Percentiles rank a stretch among this genome's conserved stretches.
Evolutionary conservation across 2,113 vertebrate species (phyloP).

Genomic region (Trinectes maculatus): DNA sequence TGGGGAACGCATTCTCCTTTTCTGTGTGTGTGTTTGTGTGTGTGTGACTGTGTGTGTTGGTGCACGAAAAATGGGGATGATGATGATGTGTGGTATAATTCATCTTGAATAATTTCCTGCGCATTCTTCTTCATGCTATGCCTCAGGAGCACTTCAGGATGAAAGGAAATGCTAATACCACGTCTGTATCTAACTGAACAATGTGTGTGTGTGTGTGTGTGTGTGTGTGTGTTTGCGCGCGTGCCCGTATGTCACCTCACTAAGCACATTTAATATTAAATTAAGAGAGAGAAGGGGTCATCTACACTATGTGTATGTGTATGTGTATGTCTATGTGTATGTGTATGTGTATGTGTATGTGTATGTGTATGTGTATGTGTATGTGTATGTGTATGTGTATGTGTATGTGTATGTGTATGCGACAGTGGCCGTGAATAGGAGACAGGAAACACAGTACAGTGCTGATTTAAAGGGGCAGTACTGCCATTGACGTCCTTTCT

Average conservation of each 20-base stretch:
- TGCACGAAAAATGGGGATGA: constrained; percentile 41
- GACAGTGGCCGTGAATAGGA: constrained; percentile 7
- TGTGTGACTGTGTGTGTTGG: constrained; percentile 28
- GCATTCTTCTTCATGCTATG: constrained; percentile 67
- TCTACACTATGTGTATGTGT: constrained; percentile 36
- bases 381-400: too few species aligned
- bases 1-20: not conserved
- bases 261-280: constrained; percentile 77
- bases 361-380: too few species aligned
- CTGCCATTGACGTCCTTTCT: constrained; percentile 22
- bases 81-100: constrained; percentile 62
- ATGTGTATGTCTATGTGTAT: too few species aligned
- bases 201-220: constrained; percentile 45
- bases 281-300: constrained; percentile 70
- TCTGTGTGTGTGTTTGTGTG: not conserved
- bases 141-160: constrained; percentile 73
- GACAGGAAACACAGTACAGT: constrained; percentile 26
- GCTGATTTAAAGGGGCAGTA: constrained; percentile 45
- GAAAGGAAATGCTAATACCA: constrained; percentile 77
- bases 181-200: constrained; percentile 56
- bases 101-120: constrained; percentile 76
- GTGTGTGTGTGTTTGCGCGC: not conserved
- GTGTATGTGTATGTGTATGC: constrained; percentile 41
- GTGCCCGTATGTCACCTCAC: constrained; percentile 32
- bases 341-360: too few species aligned